Evolutionary conservation across 2,888 invertebrate genomes (phyloP).

Genomic region (Lepeophtheirus nordmannii): DNA sequence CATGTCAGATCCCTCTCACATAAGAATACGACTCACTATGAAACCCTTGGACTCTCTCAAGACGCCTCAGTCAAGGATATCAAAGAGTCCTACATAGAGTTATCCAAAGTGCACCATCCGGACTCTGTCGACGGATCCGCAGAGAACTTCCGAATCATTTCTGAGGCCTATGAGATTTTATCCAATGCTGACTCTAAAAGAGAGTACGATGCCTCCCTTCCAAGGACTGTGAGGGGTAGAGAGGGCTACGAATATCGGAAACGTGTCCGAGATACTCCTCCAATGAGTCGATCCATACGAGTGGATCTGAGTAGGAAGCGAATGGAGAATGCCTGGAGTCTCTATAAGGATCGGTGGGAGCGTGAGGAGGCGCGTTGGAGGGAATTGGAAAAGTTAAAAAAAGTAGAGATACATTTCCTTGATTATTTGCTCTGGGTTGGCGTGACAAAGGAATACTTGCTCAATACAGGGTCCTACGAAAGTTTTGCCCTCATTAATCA

Average conservation of each 20-base stretch:
- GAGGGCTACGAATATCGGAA: background rate
- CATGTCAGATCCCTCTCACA: background rate
- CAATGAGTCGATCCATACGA: background rate
- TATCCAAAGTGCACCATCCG: background rate
- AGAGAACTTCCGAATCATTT: background rate
- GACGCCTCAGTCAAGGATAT: background rate
- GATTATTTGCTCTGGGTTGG: no score
- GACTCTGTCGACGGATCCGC: background rate
- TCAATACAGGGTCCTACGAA: no score
- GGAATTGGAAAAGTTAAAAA: background rate
- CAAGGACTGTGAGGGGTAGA: background rate
- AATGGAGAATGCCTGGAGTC: background rate
- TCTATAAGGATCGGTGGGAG: background rate
- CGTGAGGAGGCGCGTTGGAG: background rate
- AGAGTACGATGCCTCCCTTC: background rate
- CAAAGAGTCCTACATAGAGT: background rate
- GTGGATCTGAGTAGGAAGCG: background rate
- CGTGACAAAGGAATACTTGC: no score
- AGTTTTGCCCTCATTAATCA: no score
- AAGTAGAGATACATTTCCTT: no score
- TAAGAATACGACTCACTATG: background rate
- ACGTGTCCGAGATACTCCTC: background rate
- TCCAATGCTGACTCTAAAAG: background rate
- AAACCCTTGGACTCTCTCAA: background rate
- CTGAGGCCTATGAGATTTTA: background rate